These are phyloP conservation scores for Autographa gamma DNA, from an alignment of 2,888 invertebrate species.

Conservation along the genomic window DNA sequence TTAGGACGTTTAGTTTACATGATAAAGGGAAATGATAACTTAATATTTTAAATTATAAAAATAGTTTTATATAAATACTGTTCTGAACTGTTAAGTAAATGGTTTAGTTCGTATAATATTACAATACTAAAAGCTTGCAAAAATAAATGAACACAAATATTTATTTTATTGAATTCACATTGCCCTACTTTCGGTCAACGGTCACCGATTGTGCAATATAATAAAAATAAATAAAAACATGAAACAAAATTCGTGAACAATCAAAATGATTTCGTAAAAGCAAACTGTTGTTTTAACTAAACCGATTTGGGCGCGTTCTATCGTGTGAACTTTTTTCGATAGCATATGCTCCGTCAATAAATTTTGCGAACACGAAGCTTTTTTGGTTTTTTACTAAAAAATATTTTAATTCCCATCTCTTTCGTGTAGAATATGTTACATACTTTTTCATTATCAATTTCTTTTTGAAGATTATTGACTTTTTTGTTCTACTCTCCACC, in stretches of 20 bases:
- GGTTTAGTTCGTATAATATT: not conserved
- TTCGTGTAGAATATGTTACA: no score
- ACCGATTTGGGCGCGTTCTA: conserved; percentile 34
- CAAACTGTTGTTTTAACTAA: conserved; percentile 42
- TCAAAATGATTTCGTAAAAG: conserved; percentile 37
- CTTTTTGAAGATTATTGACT: no score
- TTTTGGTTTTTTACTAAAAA: not conserved
- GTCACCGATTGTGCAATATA: conserved; percentile 11
- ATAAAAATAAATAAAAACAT: conserved; percentile 16
- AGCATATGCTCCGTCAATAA: conserved; percentile 13
- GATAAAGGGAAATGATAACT: no score
- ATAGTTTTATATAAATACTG: no score
- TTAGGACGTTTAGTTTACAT: no score
- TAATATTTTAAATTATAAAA: no score
- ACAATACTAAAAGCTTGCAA: not conserved
- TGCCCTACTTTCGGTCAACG: not conserved
- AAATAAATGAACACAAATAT: not conserved
- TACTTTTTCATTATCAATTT: no score
- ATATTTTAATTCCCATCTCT: not conserved
- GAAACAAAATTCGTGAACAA: conserved; percentile 28
- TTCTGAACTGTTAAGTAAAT: no score
- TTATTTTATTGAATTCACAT: not conserved
- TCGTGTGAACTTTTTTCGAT: conserved; percentile 25
- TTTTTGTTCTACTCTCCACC: no score
- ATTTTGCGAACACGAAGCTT: not conserved